Evolutionary conservation across 2,797 vertebrate species (phyloP).

Genomic region (Benthosema pterotum): DNA sequence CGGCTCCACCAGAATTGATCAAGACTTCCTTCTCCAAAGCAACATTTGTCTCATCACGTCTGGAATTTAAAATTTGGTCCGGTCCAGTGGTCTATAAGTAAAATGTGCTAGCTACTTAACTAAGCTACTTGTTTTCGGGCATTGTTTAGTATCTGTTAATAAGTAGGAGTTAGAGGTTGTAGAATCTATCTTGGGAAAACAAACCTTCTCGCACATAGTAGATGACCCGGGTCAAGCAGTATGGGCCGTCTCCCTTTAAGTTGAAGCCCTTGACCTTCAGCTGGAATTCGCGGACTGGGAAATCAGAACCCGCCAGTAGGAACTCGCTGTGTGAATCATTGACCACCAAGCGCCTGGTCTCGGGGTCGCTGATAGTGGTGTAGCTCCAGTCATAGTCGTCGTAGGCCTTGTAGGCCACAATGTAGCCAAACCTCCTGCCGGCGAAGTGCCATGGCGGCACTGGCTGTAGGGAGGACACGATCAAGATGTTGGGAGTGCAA

Average conservation of each 20-base stretch:
- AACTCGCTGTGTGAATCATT: conserved; percentile 85
- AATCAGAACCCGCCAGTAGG: conserved; percentile 70
- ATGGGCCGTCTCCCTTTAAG: conserved; percentile 92
- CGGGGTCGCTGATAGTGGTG: conserved; percentile 92
- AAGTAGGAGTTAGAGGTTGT: too few species aligned
- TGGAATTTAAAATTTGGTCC: too few species aligned
- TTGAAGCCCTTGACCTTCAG: conserved; percentile 96
- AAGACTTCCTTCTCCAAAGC: too few species aligned
- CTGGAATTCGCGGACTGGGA: conserved; percentile 90
- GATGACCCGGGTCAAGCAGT: conserved; percentile 88
- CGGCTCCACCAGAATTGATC: too few species aligned
- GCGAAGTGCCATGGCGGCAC: conserved; percentile 93
- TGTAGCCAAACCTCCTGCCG: conserved; percentile 94
- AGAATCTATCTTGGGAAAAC: too few species aligned
- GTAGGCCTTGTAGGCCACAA: conserved; percentile 93
- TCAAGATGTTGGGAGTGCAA: too few species aligned
- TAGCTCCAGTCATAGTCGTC: conserved; percentile 92
- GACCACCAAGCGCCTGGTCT: conserved; percentile 89
- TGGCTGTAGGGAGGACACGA: conserved; percentile 77
- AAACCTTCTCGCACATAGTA: conserved; percentile 90
- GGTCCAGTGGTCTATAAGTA: too few species aligned
- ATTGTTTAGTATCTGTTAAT: too few species aligned
- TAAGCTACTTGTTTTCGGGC: too few species aligned
- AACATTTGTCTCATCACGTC: too few species aligned
- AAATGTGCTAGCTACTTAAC: too few species aligned